Evolutionary conservation across 2,888 invertebrate genomes (phyloP).

Genomic region (Diarsia dahlii): DNA sequence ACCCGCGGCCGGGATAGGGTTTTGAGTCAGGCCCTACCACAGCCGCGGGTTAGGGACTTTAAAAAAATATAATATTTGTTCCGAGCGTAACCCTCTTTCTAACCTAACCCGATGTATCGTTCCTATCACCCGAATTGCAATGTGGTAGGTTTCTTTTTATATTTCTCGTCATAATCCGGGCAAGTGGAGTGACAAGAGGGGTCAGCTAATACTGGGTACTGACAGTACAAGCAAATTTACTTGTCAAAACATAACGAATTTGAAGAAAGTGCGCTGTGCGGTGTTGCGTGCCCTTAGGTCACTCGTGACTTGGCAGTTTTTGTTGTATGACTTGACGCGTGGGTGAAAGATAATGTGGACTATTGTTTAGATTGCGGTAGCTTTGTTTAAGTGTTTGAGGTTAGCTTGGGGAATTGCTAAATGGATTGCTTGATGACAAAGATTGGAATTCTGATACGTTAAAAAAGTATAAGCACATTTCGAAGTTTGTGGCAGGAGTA

Average conservation of each 20-base stretch:
- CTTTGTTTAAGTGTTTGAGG: slow-evolving; percentile 33
- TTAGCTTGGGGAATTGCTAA: background rate
- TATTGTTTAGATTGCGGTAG: slow-evolving; percentile 45
- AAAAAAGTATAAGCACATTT: background rate
- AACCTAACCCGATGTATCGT: too few relatives aligned
- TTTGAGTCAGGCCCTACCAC: too few relatives aligned
- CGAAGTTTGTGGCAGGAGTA: background rate
- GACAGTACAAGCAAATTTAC: slow-evolving; percentile 72
- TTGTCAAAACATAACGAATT: slow-evolving; percentile 78
- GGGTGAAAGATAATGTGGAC: slow-evolving; percentile 28
- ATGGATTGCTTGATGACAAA: background rate
- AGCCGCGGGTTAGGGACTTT: too few relatives aligned
- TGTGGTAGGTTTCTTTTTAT: too few relatives aligned
- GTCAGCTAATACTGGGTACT: too few relatives aligned
- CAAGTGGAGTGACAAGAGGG: too few relatives aligned
- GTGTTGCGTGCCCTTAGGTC: slow-evolving; percentile 60
- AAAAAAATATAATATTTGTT: too few relatives aligned
- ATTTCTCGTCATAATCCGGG: too few relatives aligned
- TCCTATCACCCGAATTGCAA: too few relatives aligned
- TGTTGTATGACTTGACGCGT: slow-evolving; percentile 39
- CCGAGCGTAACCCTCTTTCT: too few relatives aligned
- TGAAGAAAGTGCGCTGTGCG: slow-evolving; percentile 70
- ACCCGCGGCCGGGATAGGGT: too few relatives aligned
- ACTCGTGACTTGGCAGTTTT: slow-evolving; percentile 65
- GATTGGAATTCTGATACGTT: background rate